Conservation (phyloP, 2,888 invertebrate species). For the Entomobrya proxima region DNA sequence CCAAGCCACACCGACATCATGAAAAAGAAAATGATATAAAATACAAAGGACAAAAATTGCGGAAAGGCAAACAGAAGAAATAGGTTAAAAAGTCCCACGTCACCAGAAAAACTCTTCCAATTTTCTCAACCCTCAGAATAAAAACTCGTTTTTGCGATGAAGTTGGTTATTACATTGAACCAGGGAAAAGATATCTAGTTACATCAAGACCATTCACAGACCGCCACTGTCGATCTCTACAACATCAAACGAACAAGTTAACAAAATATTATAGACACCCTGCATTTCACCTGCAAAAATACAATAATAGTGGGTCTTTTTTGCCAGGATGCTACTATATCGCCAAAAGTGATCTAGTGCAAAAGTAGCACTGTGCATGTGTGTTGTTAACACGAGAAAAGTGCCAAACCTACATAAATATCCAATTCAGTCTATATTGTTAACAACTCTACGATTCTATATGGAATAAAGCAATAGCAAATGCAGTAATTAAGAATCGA, state of each 20-base stretch:
- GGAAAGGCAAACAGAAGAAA: conserved; percentile 19
- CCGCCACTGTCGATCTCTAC: not conserved
- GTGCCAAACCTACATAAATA: not conserved
- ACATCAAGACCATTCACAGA: not conserved
- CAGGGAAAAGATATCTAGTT: not conserved
- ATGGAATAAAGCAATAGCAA: too few relatives aligned
- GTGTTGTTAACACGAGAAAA: not conserved
- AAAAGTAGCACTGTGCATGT: not conserved
- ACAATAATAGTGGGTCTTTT: too few relatives aligned
- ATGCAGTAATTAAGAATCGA: too few relatives aligned
- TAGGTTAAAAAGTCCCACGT: conserved; percentile 47
- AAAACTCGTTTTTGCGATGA: conserved; percentile 30
- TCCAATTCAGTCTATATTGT: not conserved
- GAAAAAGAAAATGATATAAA: conserved; percentile 22
- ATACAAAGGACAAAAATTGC: conserved; percentile 6
- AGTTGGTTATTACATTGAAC: not conserved
- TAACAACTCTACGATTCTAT: conserved; percentile 22
- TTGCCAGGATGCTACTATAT: too few relatives aligned
- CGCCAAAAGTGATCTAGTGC: not conserved
- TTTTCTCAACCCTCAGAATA: not conserved
- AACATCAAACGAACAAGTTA: not conserved
- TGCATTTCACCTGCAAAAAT: not conserved
- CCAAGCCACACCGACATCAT: not conserved
- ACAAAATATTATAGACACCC: not conserved
- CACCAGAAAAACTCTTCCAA: conserved; percentile 5